Conservation (phyloP, 2,113 vertebrate species). For the Brachionichthys hirsutus region DNA sequence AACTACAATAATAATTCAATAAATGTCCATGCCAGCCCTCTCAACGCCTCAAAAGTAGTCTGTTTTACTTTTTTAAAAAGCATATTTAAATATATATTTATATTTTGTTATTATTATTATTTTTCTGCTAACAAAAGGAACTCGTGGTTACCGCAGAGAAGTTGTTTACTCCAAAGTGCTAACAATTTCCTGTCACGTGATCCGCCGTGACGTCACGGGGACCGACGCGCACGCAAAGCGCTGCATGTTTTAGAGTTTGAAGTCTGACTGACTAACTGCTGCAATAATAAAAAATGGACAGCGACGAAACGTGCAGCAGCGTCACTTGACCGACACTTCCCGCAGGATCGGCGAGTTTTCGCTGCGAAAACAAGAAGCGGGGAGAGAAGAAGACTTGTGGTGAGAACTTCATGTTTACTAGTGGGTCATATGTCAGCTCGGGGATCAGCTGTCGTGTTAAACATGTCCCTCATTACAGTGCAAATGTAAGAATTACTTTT, state of each 20-base stretch:
- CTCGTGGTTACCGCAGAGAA: background rate
- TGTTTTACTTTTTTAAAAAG: too few relatives aligned
- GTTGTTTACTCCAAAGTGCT: constrained; percentile 46
- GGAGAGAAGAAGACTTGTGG: constrained; percentile 10
- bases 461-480: too few relatives aligned
- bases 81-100: too few relatives aligned
- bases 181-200: constrained; percentile 61
- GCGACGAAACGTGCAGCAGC: constrained; percentile 14
- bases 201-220: constrained; percentile 46
- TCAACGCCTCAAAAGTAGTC: too few relatives aligned
- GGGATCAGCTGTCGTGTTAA: background rate
- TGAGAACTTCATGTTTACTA: constrained; percentile 38
- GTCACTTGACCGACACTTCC: constrained; percentile 26
- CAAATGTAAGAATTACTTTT: too few relatives aligned
- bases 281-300: constrained; percentile 55
- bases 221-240: constrained; percentile 26
- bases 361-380: background rate
- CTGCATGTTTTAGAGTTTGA: constrained; percentile 64
- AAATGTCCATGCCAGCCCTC: too few relatives aligned
- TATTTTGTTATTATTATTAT: too few relatives aligned
- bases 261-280: constrained; percentile 54
- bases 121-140: too few relatives aligned
- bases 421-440: background rate
- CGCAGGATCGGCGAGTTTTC: background rate
- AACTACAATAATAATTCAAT: too few relatives aligned